Conservation (phyloP, 2,797 vertebrate genomes). For the Pangasius krempfi region DNA sequence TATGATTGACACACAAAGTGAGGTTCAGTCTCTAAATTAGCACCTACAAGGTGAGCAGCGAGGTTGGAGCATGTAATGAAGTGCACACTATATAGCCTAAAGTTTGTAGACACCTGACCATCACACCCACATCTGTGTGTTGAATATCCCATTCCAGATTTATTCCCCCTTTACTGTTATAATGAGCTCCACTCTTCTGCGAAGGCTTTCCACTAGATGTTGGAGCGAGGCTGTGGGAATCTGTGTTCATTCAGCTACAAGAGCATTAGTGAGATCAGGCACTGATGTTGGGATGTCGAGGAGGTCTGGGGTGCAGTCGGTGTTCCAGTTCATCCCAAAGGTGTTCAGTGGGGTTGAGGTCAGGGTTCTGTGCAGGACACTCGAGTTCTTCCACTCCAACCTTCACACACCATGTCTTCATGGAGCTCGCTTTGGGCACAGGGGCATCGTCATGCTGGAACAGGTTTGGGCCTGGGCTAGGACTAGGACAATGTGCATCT, state of each 20-base stretch:
- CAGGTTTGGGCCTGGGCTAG: no score
- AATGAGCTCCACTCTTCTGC: background rate
- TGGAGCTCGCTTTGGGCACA: no score
- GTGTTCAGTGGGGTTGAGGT: no score
- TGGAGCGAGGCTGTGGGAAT: background rate
- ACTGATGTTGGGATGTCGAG: no score
- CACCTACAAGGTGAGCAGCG: background rate
- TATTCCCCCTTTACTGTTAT: background rate
- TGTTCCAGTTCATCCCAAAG: no score
- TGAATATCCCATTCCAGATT: background rate
- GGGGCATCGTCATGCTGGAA: no score
- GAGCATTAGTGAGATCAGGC: background rate
- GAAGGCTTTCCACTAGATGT: background rate
- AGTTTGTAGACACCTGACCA: background rate
- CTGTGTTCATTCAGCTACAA: background rate
- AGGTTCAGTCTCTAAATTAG: background rate
- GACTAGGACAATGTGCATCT: background rate
- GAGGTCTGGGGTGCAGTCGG: no score
- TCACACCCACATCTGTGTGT: background rate
- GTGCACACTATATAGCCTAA: background rate
- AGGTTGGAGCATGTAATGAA: background rate
- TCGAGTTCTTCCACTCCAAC: no score
- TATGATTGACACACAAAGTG: background rate
- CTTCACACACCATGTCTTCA: no score
- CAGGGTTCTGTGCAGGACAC: no score